Evolutionary conservation across 2,113 vertebrate species (phyloP).

Genomic region (Mixornis gularis): DNA sequence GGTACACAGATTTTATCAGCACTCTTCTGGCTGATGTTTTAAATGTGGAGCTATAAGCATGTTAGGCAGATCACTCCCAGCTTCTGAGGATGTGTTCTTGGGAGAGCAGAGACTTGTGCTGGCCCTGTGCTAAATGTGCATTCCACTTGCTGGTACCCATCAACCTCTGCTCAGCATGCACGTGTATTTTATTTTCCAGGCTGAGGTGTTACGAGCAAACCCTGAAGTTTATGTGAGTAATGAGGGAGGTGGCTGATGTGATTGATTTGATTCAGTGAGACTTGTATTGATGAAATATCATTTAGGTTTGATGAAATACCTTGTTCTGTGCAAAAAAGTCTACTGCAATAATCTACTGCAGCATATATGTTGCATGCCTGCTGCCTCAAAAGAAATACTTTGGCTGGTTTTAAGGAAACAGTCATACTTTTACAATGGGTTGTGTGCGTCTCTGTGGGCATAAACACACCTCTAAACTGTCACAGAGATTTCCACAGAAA

Average conservation of each 20-base stretch:
- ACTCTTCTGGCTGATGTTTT: background rate
- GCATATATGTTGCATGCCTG: background rate
- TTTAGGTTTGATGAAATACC: background rate
- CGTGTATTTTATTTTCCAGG: background rate
- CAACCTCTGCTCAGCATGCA: background rate
- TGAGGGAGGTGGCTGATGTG: background rate
- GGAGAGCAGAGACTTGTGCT: background rate
- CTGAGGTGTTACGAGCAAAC: background rate
- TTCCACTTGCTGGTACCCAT: background rate
- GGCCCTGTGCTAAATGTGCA: rapidly evolving
- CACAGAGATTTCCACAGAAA: background rate
- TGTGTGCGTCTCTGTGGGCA: background rate
- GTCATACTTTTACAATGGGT: background rate
- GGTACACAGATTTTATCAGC: background rate
- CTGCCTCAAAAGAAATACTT: background rate
- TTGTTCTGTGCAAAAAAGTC: background rate
- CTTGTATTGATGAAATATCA: background rate
- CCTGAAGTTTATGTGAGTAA: background rate
- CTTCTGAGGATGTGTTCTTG: rapidly evolving
- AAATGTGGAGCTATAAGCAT: background rate
- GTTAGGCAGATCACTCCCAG: background rate
- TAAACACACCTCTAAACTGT: background rate
- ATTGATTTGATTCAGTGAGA: background rate
- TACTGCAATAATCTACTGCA: background rate
- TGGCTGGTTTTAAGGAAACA: background rate